Base-by-base conservation (phyloP, 2,888 invertebrate species). In the Drosophila lacicola region DNA sequence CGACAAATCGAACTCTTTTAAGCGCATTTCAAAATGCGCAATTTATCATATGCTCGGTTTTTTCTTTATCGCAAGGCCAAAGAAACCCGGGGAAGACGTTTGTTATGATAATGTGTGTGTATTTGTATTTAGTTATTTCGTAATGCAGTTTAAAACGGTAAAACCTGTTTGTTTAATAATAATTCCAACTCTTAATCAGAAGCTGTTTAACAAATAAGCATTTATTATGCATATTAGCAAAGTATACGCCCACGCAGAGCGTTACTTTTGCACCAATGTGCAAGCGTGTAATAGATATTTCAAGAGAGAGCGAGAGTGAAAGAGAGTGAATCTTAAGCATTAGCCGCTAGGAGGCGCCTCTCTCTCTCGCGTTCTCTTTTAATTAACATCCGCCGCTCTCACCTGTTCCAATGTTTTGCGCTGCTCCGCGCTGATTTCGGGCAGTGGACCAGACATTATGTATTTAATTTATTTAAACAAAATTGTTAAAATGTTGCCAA, bases 401-500 rank as follows among this genome's bases (percentile, higher is more conserved):
- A 85, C 85, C 85, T 88, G 77, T 14, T 81, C 75, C 84, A 85
- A 74, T 51, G 64, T 75, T 41, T 78, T 74, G 44, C 77, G 87
- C 57, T 85, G 85, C 41, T 88, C 85, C 2, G 50, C 79, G 69
- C 50, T 88, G 41, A 85, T 85, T 73, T 85, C 89, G 63, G 85
- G 85, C 77, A 85, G 55, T 69, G 74, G 84, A 67, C 77, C 89
- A 68, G 85, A 88, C 88, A 86, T 88, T 42, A 50, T 70, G 37
- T 60, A 9, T 45, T 65, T 73, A 51, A 70, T 73, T 51, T 76
- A 68, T 54, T 67, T 60, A 25, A 46, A 4, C 63, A 56, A 78
- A 73, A 56, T 33, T 57, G 55, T 51, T 80, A 65, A 73, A 56
- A 37, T 65, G 21, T 61, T 64, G 76, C 67, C 75, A 82, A 75